Conservation (phyloP, 2,797 vertebrate genomes). For the Falco concolor region DNA sequence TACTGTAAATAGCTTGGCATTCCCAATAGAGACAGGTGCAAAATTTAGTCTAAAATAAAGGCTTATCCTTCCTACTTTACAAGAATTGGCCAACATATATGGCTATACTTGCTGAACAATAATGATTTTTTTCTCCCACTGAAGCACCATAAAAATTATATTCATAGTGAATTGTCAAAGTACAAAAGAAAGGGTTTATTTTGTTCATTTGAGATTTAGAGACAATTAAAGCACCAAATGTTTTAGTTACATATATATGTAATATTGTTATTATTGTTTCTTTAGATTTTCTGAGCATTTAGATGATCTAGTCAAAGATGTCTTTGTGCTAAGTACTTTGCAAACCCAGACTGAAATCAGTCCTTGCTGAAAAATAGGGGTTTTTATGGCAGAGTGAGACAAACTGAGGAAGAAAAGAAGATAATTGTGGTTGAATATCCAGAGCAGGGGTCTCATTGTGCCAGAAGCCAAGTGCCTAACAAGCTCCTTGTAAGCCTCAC, state of each 20-base stretch:
- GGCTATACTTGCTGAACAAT: not conserved
- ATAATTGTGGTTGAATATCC: not conserved
- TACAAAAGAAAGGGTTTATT: not conserved
- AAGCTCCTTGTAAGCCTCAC: not conserved
- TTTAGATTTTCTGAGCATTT: not conserved
- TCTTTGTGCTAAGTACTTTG: not conserved
- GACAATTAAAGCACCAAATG: not conserved
- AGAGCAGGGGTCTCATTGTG: not conserved
- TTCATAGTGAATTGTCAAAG: not conserved
- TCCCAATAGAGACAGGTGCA: not conserved
- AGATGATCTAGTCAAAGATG: not conserved
- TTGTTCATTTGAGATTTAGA: not conserved
- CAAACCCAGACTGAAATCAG: not conserved
- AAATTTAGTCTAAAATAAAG: conserved; percentile 1
- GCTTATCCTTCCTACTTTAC: not conserved
- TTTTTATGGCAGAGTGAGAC: not conserved
- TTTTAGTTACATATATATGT: not conserved
- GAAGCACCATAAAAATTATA: not conserved
- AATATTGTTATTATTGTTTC: not conserved
- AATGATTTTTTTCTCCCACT: not conserved
- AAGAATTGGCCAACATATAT: not conserved
- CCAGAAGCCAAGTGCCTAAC: not conserved
- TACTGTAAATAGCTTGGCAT: conserved; percentile 2
- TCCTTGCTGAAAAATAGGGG: not conserved
- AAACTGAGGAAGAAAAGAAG: not conserved